These are phyloP conservation scores for Macaca fascicularis DNA, from an alignment of 2,113 vertebrate species.

Conservation along the genomic window T2T-MFA8v1.1 NC_088392.1:58888001-58888500, in stretches of 20 bases:
- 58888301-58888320: not conserved
- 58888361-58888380: not conserved
- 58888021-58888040: not conserved
- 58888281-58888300: not conserved
- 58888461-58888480: not conserved
- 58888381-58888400: not conserved
- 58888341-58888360: not conserved
- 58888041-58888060: not conserved
- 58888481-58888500: not conserved
- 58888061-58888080: not conserved
- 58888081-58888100: not conserved
- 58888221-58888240: not conserved
- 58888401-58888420: not conserved
- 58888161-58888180: not conserved
- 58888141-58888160: not conserved
- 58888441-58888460: conserved; percentile 26
- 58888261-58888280: not conserved
- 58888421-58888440: conserved; percentile 21
- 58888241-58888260: not conserved
- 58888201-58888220: not conserved
- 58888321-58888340: not conserved
- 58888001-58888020: not conserved
- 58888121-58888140: not conserved
- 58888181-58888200: not conserved
- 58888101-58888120: not conserved